phyloP scores from a whole-genome alignment of 1,140 invertebrate genomes.

The Drosophila fuyamai region DNA sequence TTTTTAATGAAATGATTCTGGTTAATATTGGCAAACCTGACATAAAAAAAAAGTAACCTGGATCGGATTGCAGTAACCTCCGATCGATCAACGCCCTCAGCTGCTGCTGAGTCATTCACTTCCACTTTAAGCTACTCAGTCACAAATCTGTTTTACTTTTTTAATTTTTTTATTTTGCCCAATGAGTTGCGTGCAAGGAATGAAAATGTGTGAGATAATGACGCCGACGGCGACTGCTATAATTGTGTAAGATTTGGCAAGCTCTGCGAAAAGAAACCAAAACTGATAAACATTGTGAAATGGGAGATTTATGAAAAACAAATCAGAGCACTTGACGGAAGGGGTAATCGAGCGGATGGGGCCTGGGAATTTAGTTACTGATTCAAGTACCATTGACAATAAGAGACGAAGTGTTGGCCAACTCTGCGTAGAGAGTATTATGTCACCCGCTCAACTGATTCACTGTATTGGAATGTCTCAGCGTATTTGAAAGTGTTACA shows the following conservation, averaged over 20 bases:
- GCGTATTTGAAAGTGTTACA: constrained; percentile 2
- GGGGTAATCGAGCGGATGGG: constrained; percentile 9
- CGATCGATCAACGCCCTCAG: constrained; percentile 35
- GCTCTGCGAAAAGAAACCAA: constrained; percentile 12
- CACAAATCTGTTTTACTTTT: constrained; percentile 38
- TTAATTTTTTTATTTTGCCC: constrained; percentile 13
- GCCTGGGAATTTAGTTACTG: constrained; percentile 21
- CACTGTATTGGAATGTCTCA: constrained; percentile 1
- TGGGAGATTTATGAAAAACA: constrained; percentile 48
- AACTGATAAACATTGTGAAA: constrained; percentile 38
- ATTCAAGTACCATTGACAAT: constrained; percentile 23
- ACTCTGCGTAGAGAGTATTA: constrained; percentile 13
- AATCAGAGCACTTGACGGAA: constrained; percentile 13
- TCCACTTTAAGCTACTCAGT: constrained; percentile 12
- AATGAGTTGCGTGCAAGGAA: constrained; percentile 44
- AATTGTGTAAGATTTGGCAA: constrained; percentile 53
- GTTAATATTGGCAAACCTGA: constrained; percentile 17
- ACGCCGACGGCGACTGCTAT: constrained; percentile 21
- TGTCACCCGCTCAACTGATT: constrained; percentile 22
- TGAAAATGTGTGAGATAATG: constrained; percentile 54
- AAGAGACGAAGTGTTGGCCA: neutral
- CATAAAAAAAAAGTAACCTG: neutral
- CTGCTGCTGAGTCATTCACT: constrained; percentile 39
- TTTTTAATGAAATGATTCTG: constrained; percentile 29
- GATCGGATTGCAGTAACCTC: constrained; percentile 28